phyloP scores from a whole-genome alignment of 2,113 vertebrate species.

The Suncus etruscus region DNA sequence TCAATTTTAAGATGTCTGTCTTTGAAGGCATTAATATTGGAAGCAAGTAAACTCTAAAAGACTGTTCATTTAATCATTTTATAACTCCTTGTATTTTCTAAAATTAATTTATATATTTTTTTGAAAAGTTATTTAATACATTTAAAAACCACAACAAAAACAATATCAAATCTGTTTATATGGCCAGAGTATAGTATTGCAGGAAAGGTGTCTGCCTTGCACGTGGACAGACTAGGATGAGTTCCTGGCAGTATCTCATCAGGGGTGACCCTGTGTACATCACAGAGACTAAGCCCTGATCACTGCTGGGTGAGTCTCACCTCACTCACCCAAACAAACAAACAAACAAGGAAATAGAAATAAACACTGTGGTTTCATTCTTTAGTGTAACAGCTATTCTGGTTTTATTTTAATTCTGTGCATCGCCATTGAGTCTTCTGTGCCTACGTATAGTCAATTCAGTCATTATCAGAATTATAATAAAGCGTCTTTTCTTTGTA shows the following conservation, averaged over 20 bases:
- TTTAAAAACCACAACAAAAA: no score
- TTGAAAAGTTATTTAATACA: no score
- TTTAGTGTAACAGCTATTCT: constrained; percentile 5
- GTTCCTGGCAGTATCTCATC: no score
- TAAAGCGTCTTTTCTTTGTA: constrained; percentile 46
- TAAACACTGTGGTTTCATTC: background rate
- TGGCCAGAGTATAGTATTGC: no score
- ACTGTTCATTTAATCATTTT: background rate
- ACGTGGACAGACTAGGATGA: no score
- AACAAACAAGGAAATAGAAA: background rate
- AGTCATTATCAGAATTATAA: background rate
- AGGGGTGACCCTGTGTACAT: no score
- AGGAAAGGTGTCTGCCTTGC: no score
- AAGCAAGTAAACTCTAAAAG: background rate
- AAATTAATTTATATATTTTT: no score
- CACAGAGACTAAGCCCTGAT: no score
- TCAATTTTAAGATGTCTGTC: constrained; percentile 1
- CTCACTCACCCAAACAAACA: no score
- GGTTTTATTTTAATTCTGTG: constrained; percentile 1
- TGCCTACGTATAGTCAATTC: background rate
- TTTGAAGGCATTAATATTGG: constrained; percentile 39
- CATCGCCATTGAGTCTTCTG: background rate
- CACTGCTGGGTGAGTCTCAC: no score
- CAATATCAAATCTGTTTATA: no score
- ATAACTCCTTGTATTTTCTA: background rate